Evolutionary conservation across 2,797 vertebrate genomes (phyloP).

Genomic region (Meda fulgida): DNA sequence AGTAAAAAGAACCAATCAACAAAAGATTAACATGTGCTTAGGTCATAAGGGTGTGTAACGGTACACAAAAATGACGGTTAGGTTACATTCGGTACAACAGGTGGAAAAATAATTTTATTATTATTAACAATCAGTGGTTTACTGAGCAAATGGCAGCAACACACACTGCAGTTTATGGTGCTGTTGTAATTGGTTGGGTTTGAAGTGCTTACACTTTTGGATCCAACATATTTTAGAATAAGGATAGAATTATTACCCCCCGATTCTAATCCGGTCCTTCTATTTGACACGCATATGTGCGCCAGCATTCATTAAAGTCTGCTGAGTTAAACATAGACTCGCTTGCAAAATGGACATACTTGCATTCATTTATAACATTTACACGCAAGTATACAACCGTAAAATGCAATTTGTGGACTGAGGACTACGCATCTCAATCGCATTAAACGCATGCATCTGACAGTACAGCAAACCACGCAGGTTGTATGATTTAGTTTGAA

Average conservation of each 20-base stretch:
- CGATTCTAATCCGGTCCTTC: too few relatives aligned
- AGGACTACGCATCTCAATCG: too few relatives aligned
- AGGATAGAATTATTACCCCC: too few relatives aligned
- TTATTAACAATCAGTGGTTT: neutral
- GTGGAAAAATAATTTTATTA: neutral
- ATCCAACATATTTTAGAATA: too few relatives aligned
- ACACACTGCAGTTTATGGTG: too few relatives aligned
- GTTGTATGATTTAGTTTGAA: neutral
- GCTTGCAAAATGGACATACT: too few relatives aligned
- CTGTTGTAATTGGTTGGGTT: neutral
- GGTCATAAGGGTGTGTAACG: neutral
- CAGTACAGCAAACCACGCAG: neutral
- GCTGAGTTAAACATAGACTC: too few relatives aligned
- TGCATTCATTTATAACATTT: too few relatives aligned
- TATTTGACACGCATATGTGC: neutral
- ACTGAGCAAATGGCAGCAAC: neutral
- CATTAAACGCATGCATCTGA: neutral
- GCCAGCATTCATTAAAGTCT: too few relatives aligned
- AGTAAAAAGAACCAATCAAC: neutral
- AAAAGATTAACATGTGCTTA: neutral
- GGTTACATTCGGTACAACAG: neutral
- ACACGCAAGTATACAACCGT: too few relatives aligned
- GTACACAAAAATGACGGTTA: neutral
- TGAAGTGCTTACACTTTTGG: neutral
- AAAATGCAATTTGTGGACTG: too few relatives aligned